Evolutionary conservation across 2,113 vertebrate genomes (phyloP), one percentile per base, ranked within the genome.

Genomic region (Pelecanoides urinatrix): DNA sequence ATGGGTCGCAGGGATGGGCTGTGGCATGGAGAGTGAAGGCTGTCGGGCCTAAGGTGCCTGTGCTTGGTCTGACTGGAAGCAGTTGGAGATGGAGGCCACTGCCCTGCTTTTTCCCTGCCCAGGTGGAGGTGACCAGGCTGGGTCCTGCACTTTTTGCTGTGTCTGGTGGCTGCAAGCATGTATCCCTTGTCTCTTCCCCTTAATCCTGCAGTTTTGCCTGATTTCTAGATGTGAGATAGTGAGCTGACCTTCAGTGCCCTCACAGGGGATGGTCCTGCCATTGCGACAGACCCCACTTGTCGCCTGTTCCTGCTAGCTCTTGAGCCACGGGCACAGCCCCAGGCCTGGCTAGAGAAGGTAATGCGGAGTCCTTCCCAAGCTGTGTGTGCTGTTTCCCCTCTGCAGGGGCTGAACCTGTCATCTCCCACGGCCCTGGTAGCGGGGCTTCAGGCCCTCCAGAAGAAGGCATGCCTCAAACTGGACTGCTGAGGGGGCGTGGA

Each of bases 11-110:
- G 53, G 34, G 45, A 40, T 53, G 30, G 32, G 13, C 42, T 74
- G 58, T 38, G 16, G 32, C 21, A 25, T 4, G 25, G 42, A 53
- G 22, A 18, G 11, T 45, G 45, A 62, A 70, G 49, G 40, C 4
- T 0, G 13, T 11, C 0, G 0, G 15, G 18, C 52, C 16, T 56
- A 36, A 83, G 21, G 10, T 53, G 17, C 26, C 7, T 0, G 1
- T 58, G 6, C 1, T 47, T 16, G 25, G 11, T 80, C 20, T 80
- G 34, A 18, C 14, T 45, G 50, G 11, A 26, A 78, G 40, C 45
- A 66, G 18, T 6, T 61, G 32, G 22, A 30, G 13, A 23, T 68
- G 26, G 11, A 68, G 11, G 62, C 47, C 0, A 0, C 52, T 77
- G 38, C 19, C 27, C 9, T 59, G 12, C 23, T 78, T 55, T 26